A percentile compares a stretch with the other conserved stretches of the same genome.
Conservation (phyloP, 1,140 invertebrate genomes). For the Epicauta chinensis region DNA sequence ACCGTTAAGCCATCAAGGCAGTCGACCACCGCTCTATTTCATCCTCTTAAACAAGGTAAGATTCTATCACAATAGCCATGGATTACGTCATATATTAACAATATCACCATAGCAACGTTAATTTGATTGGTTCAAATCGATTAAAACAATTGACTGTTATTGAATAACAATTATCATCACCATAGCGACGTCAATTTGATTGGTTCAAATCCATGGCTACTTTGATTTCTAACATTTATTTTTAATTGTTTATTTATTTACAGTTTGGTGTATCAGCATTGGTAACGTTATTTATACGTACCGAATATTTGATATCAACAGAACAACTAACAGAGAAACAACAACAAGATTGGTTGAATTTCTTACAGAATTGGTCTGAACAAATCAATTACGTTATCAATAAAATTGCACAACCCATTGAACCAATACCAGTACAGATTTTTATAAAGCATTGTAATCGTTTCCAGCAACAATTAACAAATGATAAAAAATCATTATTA, state of each 20-base stretch:
- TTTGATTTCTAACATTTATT: no score
- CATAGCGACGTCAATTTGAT: no score
- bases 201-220: no score
- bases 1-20: conserved; percentile 37
- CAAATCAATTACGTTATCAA: conserved; percentile 11
- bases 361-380: conserved; percentile 34
- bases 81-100: no score
- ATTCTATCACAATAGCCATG: no score
- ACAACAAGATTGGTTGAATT: conserved; percentile 32
- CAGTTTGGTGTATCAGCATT: conserved; percentile 40
- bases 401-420: conserved; percentile 34
- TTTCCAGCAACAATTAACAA: conserved; percentile 27
- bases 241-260: conserved; percentile 15
- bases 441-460: conserved; percentile 34
- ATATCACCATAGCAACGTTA: no score
- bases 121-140: no score
- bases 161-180: no score
- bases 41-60: conserved; percentile 38
- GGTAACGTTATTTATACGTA: conserved; percentile 32
- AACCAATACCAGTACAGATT: conserved; percentile 31
- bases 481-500: conserved; percentile 29
- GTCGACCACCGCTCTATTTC: conserved; percentile 38
- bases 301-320: conserved; percentile 33
- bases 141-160: no score
- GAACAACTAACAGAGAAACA: conserved; percentile 32